Conservation (phyloP, 2,113 vertebrate genomes). For the Callionymus lyra region DNA sequence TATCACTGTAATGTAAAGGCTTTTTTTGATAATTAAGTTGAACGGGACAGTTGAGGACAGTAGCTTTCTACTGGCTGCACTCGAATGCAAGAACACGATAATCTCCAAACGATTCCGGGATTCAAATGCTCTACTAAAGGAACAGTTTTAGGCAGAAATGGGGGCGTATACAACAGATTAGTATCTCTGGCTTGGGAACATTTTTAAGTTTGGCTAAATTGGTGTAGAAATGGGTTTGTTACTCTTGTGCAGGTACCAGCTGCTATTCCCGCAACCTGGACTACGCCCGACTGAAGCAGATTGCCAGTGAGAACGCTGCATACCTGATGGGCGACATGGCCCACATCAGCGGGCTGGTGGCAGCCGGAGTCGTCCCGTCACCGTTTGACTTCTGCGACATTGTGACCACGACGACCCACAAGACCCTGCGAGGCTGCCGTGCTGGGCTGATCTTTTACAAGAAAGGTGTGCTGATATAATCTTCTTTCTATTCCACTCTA, state of each 20-base stretch:
- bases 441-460: constrained; percentile 90
- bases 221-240: too few relatives aligned
- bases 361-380: constrained; percentile 80
- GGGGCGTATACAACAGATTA: too few relatives aligned
- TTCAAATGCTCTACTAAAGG: too few relatives aligned
- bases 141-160: too few relatives aligned
- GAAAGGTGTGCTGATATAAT: constrained; percentile 67
- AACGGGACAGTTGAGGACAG: too few relatives aligned
- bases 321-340: constrained; percentile 94
- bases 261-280: constrained; percentile 94
- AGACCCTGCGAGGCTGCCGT: constrained; percentile 89
- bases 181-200: too few relatives aligned
- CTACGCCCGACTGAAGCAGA: constrained; percentile 79
- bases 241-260: constrained; percentile 72
- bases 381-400: constrained; percentile 87
- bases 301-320: constrained; percentile 75
- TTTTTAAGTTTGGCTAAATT: too few relatives aligned
- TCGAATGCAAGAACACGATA: too few relatives aligned
- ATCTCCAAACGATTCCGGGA: too few relatives aligned
- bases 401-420: constrained; percentile 92
- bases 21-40: too few relatives aligned
- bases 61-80: too few relatives aligned
- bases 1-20: too few relatives aligned
- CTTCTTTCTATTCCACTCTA: background rate
- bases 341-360: constrained; percentile 91